Conservation (phyloP, 23 tunicate genomes). For the Halocynthia aurantium region DNA sequence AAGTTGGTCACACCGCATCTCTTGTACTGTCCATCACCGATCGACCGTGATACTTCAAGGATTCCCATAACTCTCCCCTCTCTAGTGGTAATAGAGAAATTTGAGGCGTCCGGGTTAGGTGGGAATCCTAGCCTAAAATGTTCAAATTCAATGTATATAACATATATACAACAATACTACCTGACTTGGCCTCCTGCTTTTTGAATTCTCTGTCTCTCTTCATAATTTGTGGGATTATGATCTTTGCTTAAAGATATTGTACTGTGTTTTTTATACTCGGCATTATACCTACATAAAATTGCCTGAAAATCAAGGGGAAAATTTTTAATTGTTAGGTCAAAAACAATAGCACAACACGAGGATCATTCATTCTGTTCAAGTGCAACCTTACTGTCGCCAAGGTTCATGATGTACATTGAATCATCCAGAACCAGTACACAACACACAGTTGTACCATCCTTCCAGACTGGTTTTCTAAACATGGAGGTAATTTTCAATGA, state of each 20-base stretch:
- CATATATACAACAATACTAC: conserved; percentile 13
- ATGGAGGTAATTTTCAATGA: not conserved
- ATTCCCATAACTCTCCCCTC: conserved; percentile 88
- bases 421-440: conserved; percentile 68
- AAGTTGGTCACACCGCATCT: conserved; percentile 81
- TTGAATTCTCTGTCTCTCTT: conserved; percentile 84
- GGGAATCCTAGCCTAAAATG: not conserved
- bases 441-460: conserved; percentile 92
- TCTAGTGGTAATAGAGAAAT: conserved; percentile 16
- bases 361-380: not conserved
- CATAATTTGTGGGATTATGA: conserved; percentile 82
- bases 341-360: not conserved
- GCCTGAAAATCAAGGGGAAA: conserved; percentile 31
- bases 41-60: conserved; percentile 81
- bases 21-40: conserved; percentile 93
- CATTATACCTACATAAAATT: conserved; percentile 78
- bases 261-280: conserved; percentile 58
- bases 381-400: conserved; percentile 85
- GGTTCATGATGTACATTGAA: conserved; percentile 67
- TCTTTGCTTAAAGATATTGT: conserved; percentile 77
- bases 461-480: conserved; percentile 86
- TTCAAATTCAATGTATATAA: not conserved
- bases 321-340: too few species aligned
- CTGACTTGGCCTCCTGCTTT: conserved; percentile 87
- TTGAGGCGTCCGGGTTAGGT: not conserved